A percentile compares a stretch with the other conserved stretches of the same genome.
Conservation (phyloP, 2,888 invertebrate genomes). For the Unio delphinus region DNA sequence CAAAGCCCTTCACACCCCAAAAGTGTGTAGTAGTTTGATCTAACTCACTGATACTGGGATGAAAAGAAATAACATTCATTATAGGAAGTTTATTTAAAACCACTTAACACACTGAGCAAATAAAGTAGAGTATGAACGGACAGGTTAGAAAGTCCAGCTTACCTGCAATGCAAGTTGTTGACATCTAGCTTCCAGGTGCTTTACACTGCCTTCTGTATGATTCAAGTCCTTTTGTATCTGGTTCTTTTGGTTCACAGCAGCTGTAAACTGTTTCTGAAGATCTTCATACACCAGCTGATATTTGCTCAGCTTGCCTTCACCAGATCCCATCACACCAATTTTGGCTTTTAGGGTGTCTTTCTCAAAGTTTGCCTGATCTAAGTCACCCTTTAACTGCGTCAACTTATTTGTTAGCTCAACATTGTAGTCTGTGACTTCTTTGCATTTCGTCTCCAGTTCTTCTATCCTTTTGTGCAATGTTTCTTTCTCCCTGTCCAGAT, state of each 20-base stretch:
- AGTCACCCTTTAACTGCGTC: constrained; percentile 27
- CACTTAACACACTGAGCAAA: no score
- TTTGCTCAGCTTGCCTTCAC: constrained; percentile 29
- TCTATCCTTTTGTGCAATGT: constrained; percentile 44
- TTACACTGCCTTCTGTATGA: constrained; percentile 48
- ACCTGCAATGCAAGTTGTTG: constrained; percentile 66
- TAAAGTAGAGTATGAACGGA: no score
- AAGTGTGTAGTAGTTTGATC: no score
- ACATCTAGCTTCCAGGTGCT: constrained; percentile 58
- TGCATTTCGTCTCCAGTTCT: constrained; percentile 52
- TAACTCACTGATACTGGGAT: no score
- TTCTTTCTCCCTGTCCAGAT: constrained; percentile 51
- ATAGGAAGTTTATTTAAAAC: no score
- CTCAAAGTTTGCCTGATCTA: constrained; percentile 56
- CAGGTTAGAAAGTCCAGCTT: neutral
- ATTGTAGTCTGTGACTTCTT: constrained; percentile 40
- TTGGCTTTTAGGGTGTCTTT: constrained; percentile 45
- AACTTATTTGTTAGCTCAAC: constrained; percentile 44
- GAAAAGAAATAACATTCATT: no score
- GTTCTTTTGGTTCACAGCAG: constrained; percentile 58
- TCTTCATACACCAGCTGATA: constrained; percentile 54
- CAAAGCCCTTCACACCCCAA: no score
- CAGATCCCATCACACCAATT: constrained; percentile 30
- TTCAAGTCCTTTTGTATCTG: constrained; percentile 49
- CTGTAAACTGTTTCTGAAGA: constrained; percentile 56